Evolutionary conservation across 2,888 invertebrate genomes (phyloP), one percentile per base, ranked within the genome.

Genomic region (Drosophila prostipennis): DNA sequence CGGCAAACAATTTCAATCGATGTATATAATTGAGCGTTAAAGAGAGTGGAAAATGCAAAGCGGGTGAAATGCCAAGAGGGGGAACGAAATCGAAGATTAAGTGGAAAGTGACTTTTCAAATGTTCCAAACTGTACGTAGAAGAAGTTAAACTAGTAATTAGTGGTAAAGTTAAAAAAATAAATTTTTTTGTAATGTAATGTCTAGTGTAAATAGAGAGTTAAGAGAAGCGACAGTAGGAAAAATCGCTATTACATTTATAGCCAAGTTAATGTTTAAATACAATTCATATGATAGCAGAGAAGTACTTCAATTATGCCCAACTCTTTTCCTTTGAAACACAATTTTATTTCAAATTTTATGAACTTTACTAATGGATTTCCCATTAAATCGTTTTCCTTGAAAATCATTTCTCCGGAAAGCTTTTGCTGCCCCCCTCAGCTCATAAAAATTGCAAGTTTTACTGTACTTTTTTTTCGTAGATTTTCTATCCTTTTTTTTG

Each of bases 381-480:
- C n/a, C n/a, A 26, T 23, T 45, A 13, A 54, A 46, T 54, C 23
- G n/a, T 16, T 51, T 53, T 45, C 53, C 11, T 13, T 10, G 39
- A 46, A 61, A 61, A 2, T 36, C 8, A 58, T 58, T 58, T 29
- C n/a, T 32, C 2, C 7, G n/a, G 14, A 23, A 13, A 37, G 45
- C 36, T 5, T 8, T 36, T 34, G 26, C 32, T 34, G 6, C 10
- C 29, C 32, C 19, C 61, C 45, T 23, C 26, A 42, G 8, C 43
- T 46, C 45, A n/a, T 49, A 40, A 43, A 34, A 46, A 42, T 42
- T 29, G 19, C 48, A 54, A 74, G 76, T 56, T 79, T 79, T 87
- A 82, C 82, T 82, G 86, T 87, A 82, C 82, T 77, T 87, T 54
- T 63, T n/a, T 49, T 40, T 39, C 16, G 11, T 46, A 26, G 26